Evolutionary conservation across 1,140 invertebrate species (phyloP).

Genomic region (Leguminivora glycinivorella): DNA sequence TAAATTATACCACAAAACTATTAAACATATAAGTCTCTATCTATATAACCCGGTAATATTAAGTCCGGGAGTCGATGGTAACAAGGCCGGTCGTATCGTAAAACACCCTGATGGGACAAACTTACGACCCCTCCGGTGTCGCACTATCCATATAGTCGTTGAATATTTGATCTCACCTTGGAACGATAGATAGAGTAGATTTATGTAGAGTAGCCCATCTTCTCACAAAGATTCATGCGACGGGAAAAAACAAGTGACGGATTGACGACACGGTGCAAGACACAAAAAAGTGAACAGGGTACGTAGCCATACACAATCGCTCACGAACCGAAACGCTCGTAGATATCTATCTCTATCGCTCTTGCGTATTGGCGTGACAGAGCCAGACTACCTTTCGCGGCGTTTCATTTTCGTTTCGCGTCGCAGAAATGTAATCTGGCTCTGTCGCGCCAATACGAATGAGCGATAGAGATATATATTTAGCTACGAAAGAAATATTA

Average conservation of each 20-base stretch:
- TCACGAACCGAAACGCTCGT: no score
- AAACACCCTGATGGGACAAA: constrained; percentile 42
- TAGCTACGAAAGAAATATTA: no score
- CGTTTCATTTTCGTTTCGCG: no score
- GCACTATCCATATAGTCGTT: constrained; percentile 47
- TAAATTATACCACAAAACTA: not conserved
- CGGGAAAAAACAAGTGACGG: not conserved
- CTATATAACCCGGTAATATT: not conserved
- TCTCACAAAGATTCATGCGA: constrained; percentile 39
- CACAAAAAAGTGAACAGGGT: not conserved
- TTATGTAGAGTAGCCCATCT: constrained; percentile 23
- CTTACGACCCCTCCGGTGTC: constrained; percentile 39
- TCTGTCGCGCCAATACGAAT: no score
- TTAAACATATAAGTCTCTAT: not conserved
- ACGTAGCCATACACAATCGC: no score
- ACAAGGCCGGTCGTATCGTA: constrained; percentile 36
- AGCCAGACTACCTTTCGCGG: no score
- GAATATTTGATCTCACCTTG: constrained; percentile 53
- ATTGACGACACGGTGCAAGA: not conserved
- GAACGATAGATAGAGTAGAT: constrained; percentile 29
- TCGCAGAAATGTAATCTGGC: no score
- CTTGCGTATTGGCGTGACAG: no score
- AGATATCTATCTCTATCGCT: no score
- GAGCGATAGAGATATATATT: no score
- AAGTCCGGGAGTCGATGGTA: constrained; percentile 1